Evolutionary conservation across 53 echinoderm and acorn worm genomes (phyloP), one percentile per base, ranked within the genome.

Genomic region (Temnopleurus reevesii): DNA sequence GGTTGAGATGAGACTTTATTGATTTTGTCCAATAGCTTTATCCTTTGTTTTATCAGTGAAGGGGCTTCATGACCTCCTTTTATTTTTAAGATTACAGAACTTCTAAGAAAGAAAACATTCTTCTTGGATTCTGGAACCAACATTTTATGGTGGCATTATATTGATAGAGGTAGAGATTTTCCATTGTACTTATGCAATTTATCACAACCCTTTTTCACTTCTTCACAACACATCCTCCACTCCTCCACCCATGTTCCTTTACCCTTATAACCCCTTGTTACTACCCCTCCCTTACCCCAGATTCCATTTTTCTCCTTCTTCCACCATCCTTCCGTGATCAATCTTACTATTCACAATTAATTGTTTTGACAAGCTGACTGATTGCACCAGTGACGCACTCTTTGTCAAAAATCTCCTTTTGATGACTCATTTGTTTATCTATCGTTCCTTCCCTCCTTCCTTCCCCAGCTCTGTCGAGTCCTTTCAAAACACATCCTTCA

Each of bases 371-470:
- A 85, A 85, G 85, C 59, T 85, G 49, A 85, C 60, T 59, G 60
- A 85, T 85, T 85, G 38, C n/a, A 59, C 34, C 59, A 53, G 83
- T 83, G 83, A 83, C 55, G 83, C 83, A 83, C 55, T 83, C 83
- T 83, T 55, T 83, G 55, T 83, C 83, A 83, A 83, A n/a, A 71
- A 83, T 83, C 55, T 83, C 55, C 55, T 35, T 83, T 55, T 60
- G 60, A 60, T 85, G 85, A 85, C 60, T 85, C 85, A 85, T 60
- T 46, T 85, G 85, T 85, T 85, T 85, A 85, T 85, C 85, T 85
- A n/a, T 60, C 85, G 9, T 59, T 60, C 49, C 59, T 85, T 85
- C 49, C 36, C 83, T 71, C 71, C 43, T 38, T 71, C 71, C n/a
- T 56, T 56, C 35, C 41, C 71, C 41, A 71, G 36, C 71, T 43